Base-by-base conservation (phyloP, 2,797 vertebrate species). In the Clarias platycephalus region DNA sequence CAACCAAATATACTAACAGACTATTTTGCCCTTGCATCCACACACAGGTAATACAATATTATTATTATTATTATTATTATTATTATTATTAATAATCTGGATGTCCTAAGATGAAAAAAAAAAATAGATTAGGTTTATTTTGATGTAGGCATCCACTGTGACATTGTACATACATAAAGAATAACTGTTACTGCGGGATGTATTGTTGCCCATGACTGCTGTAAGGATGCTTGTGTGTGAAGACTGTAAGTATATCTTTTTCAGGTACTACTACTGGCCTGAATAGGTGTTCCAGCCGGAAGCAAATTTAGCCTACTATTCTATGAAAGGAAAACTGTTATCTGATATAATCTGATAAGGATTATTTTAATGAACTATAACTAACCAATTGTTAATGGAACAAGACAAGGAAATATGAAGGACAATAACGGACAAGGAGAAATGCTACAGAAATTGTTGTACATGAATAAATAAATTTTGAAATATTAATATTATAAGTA, bases 41-140 rank as follows among this genome's bases (percentile, higher is more conserved):
- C n/a, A 88, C 85, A 71, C 86, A 92, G 64, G 91, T 5, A 90
- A 18, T 89, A 92, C 64, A 94, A 66, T 68, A 92, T 92, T 82
- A 93, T 93, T 93, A 1, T 88, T 89, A n/a, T n/a, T n/a, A n/a
- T n/a, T n/a, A n/a, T n/a, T n/a, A n/a, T n/a, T n/a, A n/a, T n/a
- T n/a, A n/a, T n/a, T n/a, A n/a, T n/a, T n/a, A n/a, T n/a, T n/a
- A n/a, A n/a, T n/a, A 34, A 1, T 34, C 3, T 4, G 91, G 90
- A 66, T 92, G 89, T 26, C 91, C 88, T 60, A 92, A 55, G 0
- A 91, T 88, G 12, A 93, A 92, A 28, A 92, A 91, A 18, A 91
- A 12, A 90, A 89, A 83, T 92, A 93, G n/a, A n/a, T 37, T 37
- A 37, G 34, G 34, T 37, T 37, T 37, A 37, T 37, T 4, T 89